Evolutionary conservation across 2,113 vertebrate species (phyloP), one percentile per base, ranked within the genome.

Genomic region (Percina caprodes): DNA sequence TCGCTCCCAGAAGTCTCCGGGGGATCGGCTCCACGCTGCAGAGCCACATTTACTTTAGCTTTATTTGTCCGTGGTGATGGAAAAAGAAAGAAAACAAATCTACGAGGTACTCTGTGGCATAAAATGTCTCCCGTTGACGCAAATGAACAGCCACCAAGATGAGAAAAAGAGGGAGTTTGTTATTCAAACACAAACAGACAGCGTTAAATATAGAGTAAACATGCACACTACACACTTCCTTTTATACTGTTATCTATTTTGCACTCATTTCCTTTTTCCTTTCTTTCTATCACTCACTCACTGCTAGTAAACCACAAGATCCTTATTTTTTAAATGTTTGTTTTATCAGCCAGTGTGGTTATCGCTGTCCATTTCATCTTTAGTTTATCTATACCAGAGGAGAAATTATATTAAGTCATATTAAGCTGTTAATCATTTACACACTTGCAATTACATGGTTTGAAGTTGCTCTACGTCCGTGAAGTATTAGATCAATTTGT

Each of bases 11-110:
- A 49, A 30, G 63, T 68, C 75, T 78, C 60, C 46, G 72, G 35
- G 58, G n/a, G 52, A 39, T 30, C 58, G 46, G 56, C 13, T 30
- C 49, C 23, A 23, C 3, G 15, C 30, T 8, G 24, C 54, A 24
- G 59, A 10, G 67, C 7, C 46, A 30, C 39, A 83, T 74, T 82
- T 71, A 74, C 73, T 46, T 77, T 11, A 13, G 26, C 35, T 58
- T 26, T 75, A 14, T 54, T 26, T 61, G 7, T 24, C 18, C 6
- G 49, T 55, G 18, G 6, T 65, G 23, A 18, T 30, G 46, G 48
- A 76, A 58, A 56, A 12, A n/a, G 35, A 69, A 69, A 26, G 16
- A 75, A 88, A 90, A 90, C 68, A 77, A 75, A 76, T 24, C 1
- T 2, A 18, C 15, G 6, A 76, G 49, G 67, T 13, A 15, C 5